phyloP scores from a whole-genome alignment of 2,888 invertebrate genomes.

The Cheilosia grossa region DNA sequence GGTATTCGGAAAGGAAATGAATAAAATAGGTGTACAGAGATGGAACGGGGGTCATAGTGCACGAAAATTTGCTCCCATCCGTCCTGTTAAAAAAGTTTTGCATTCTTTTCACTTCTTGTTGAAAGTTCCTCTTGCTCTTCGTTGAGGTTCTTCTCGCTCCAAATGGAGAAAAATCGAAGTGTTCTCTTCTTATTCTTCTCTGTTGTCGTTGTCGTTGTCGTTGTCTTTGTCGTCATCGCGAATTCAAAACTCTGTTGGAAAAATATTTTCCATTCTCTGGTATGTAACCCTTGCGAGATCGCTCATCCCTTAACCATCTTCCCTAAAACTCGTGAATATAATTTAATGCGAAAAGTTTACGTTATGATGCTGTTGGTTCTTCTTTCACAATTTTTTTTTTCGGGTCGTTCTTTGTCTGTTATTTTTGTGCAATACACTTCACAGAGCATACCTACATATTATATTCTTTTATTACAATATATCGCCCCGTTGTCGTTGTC shows the following conservation, averaged over 20 bases:
- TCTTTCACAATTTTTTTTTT: constrained; percentile 32
- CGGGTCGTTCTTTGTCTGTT: constrained; percentile 52
- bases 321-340: constrained; percentile 60
- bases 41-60: constrained; percentile 47
- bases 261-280: constrained; percentile 25
- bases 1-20: constrained; percentile 51
- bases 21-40: constrained; percentile 45
- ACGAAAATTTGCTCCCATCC: constrained; percentile 59
- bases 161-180: constrained; percentile 53
- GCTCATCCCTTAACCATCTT: constrained; percentile 17
- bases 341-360: constrained; percentile 72
- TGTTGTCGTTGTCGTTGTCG: constrained; percentile 22
- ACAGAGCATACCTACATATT: constrained; percentile 29
- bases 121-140: constrained; percentile 47
- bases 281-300: constrained; percentile 32
- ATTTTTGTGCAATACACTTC: constrained; percentile 56
- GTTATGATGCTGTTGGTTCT: constrained; percentile 70
- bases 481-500: constrained; percentile 61
- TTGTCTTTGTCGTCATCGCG: constrained; percentile 38
- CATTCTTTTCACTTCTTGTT: constrained; percentile 56
- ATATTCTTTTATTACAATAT: constrained; percentile 71
- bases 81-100: constrained; percentile 61
- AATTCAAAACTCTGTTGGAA: constrained; percentile 56
- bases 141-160: neutral
- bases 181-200: constrained; percentile 6